Evolutionary conservation across 2,888 invertebrate genomes (phyloP).

Genomic region (Scaptomyza cyrtandrae): DNA sequence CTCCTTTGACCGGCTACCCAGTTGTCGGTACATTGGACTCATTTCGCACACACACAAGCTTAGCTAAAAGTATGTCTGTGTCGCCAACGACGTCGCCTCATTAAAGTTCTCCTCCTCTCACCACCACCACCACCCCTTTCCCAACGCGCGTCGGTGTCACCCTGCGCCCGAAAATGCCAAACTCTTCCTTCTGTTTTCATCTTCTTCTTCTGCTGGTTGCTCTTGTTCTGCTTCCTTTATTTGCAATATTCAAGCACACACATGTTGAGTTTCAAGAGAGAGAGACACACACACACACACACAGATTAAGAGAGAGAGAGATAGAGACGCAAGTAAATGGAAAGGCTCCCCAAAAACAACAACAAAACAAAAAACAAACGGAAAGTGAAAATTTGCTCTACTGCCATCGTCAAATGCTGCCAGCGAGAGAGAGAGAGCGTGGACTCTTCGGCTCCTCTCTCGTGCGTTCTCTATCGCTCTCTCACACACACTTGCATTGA

Average conservation of each 20-base stretch:
- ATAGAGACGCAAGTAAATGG: slow-evolving; percentile 64
- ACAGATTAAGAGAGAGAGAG: slow-evolving; percentile 16
- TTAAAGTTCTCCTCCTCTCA: slow-evolving; percentile 67
- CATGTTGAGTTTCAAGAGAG: slow-evolving; percentile 36
- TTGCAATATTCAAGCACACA: slow-evolving; percentile 60
- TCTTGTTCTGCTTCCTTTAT: slow-evolving; percentile 78
- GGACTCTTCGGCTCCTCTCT: slow-evolving; percentile 24
- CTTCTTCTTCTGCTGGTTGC: slow-evolving; percentile 47
- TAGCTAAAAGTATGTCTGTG: slow-evolving; percentile 75
- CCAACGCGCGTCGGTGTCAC: neutral
- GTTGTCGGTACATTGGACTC: slow-evolving; percentile 77
- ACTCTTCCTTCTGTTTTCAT: slow-evolving; percentile 71
- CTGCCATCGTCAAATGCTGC: slow-evolving; percentile 63
- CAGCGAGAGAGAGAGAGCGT: slow-evolving; percentile 22
- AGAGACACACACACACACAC: slow-evolving; percentile 27
- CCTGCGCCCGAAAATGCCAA: slow-evolving; percentile 56
- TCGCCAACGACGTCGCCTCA: slow-evolving; percentile 69
- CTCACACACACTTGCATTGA: slow-evolving; percentile 71
- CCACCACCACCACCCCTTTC: slow-evolving; percentile 6
- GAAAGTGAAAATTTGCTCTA: slow-evolving; percentile 84
- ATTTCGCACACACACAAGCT: slow-evolving; percentile 69
- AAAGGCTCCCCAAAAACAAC: slow-evolving; percentile 79
- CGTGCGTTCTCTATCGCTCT: slow-evolving; percentile 14
- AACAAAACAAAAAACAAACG: slow-evolving; percentile 82
- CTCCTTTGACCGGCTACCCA: slow-evolving; percentile 15